Evolutionary conservation across 2,113 vertebrate species (phyloP).

Genomic region (Bujurquina vittata): DNA sequence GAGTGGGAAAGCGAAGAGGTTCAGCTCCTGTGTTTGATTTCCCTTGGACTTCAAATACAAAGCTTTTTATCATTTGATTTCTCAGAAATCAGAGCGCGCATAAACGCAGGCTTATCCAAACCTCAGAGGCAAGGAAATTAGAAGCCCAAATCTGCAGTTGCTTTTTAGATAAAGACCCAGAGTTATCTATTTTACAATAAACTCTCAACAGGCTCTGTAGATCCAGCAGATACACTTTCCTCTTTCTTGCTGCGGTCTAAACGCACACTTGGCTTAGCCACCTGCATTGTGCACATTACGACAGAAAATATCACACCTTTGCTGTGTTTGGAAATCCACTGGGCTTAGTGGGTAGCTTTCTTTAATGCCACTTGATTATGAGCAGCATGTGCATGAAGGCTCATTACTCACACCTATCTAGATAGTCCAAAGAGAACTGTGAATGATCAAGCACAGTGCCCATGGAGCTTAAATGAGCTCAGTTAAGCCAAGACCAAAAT

Average conservation of each 20-base stretch:
- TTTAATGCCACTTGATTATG: constrained; percentile 52
- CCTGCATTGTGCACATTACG: background rate
- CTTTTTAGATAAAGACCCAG: background rate
- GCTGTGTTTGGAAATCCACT: constrained; percentile 32
- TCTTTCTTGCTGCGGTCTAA: background rate
- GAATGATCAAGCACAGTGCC: constrained; percentile 22
- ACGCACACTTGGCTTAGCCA: constrained; percentile 32
- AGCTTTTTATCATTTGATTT: constrained; percentile 20
- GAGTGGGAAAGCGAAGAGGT: background rate
- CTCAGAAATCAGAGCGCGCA: constrained; percentile 3
- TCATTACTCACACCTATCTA: constrained; percentile 44
- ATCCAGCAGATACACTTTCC: constrained; percentile 2
- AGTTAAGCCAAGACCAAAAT: constrained; percentile 13
- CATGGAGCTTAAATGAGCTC: constrained; percentile 17
- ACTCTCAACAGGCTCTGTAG: background rate
- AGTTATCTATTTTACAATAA: constrained; percentile 22
- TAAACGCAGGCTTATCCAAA: constrained; percentile 24
- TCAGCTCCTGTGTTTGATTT: constrained; percentile 5
- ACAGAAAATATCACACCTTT: constrained; percentile 30
- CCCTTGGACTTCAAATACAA: constrained; percentile 24
- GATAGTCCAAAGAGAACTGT: constrained; percentile 10
- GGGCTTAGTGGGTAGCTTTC: constrained; percentile 29
- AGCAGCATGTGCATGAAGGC: constrained; percentile 7
- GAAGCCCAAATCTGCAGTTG: background rate
- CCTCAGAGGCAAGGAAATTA: background rate